Evolutionary conservation across 2,888 invertebrate species (phyloP), one percentile per base, ranked within the genome.

Genomic region (Lamproptera curius): DNA sequence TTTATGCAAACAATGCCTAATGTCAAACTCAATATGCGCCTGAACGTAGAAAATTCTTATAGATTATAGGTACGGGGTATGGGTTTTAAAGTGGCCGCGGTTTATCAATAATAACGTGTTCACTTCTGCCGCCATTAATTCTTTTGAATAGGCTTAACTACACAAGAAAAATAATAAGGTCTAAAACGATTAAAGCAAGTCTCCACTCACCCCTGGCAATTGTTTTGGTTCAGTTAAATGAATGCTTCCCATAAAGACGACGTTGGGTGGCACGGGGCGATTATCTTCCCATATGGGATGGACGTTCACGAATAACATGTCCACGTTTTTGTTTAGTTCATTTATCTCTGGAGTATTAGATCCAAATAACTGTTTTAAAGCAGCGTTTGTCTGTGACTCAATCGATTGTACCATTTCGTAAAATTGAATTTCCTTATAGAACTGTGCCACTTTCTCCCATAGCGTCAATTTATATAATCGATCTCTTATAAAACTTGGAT

Each of bases 401-500:
- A 28, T 28, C n/a, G 28, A 10, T 28, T 10, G 10, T 28, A 2
- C 9, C n/a, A 28, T 10, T 28, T 2, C n/a, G 9, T 10, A 2
- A 2, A 28, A 28, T 28, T 10, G n/a, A 10, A 28, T 28, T 10
- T 8, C 2, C 2, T 10, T 28, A 10, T 2, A 28, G 10, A 9
- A 8, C 28, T 8, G 9, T n/a, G 41, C 15, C 3, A 23, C n/a
- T 36, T 43, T 43, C n/a, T 43, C 42, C 35, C 23, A 23, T n/a
- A 43, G 11, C 6, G 41, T 52, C 49, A 56, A 17, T 26, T 54
- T 51, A 23, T 51, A 48, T 3, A 56, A 6, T 46, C 36, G 46
- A 13, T 49, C 40, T 5, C 48, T 31, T 2, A 23, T 14, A 1
- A 15, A 2, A 5, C 37, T 15, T 3, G 50, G 52, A 31, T 52